Conservation (phyloP, 1,140 invertebrate genomes). For the Aphelenchoides fujianensis region DNA sequence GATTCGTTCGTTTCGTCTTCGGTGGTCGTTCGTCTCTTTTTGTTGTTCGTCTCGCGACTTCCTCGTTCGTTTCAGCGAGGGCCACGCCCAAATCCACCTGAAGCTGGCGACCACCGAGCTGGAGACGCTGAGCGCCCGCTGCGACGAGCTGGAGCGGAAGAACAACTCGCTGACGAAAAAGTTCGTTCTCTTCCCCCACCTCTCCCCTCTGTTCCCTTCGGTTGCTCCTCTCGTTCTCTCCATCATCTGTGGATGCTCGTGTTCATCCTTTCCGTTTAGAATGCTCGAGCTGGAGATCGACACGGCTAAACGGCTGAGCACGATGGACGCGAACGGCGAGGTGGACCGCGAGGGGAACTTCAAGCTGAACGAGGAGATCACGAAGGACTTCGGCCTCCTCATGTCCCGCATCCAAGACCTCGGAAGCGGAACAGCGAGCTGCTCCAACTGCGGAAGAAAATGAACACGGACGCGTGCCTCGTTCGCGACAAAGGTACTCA, state of each 20-base stretch:
- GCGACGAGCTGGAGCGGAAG: conserved; percentile 33
- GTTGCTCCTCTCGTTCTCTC: conserved; percentile 10
- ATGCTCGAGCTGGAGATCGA: conserved; percentile 47
- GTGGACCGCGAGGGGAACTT: conserved; percentile 14
- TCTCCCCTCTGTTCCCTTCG: background rate
- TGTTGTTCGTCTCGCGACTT: conserved; percentile 18
- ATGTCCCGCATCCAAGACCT: conserved; percentile 48
- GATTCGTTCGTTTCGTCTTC: conserved; percentile 14
- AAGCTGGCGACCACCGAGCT: conserved; percentile 49
- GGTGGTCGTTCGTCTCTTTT: conserved; percentile 18
- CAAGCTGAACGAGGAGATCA: conserved; percentile 40
- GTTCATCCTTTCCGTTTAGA: conserved; percentile 24
- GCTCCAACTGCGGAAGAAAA: conserved; percentile 35
- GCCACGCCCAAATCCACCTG: conserved; percentile 49
- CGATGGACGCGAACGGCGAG: conserved; percentile 24
- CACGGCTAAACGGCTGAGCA: conserved; percentile 26
- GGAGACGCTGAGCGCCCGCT: conserved; percentile 38
- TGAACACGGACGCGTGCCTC: background rate
- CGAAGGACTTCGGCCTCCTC: conserved; percentile 46
- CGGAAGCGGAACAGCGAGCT: conserved; percentile 48
- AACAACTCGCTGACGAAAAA: conserved; percentile 34
- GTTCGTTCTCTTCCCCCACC: conserved; percentile 15
- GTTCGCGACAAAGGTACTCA: conserved; percentile 31
- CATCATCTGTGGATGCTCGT: background rate
- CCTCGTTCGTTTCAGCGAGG: conserved; percentile 42